These are phyloP conservation scores for Gryllus bimaculatus DNA, from an alignment of 1,140 invertebrate genomes.

Conservation along the genomic window DNA sequence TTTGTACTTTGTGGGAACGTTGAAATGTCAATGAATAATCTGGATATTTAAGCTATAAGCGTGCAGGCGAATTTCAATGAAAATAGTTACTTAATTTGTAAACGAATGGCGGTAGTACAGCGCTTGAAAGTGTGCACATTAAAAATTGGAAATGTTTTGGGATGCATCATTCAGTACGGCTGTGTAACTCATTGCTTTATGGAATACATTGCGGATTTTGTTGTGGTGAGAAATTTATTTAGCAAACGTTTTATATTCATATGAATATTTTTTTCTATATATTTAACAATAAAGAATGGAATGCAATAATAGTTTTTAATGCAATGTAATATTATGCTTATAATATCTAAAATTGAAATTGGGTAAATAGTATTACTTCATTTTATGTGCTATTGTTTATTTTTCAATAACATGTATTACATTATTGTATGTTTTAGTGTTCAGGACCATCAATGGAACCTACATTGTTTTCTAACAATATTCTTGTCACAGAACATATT, in stretches of 20 bases:
- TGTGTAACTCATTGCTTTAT: neutral
- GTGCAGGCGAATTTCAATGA: too few species aligned
- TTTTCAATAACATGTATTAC: neutral
- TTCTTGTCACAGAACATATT: conserved; percentile 73
- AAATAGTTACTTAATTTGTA: neutral
- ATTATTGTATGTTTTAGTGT: conserved; percentile 50
- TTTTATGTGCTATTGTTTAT: neutral
- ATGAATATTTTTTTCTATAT: too few species aligned
- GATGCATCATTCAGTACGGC: neutral
- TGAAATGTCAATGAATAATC: too few species aligned
- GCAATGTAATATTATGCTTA: too few species aligned
- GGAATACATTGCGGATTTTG: neutral
- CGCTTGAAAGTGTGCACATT: neutral
- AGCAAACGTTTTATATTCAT: too few species aligned
- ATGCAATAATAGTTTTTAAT: too few species aligned
- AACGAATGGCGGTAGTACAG: neutral
- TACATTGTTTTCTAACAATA: conserved; percentile 67
- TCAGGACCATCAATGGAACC: conserved; percentile 86
- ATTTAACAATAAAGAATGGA: too few species aligned
- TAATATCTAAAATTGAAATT: too few species aligned
- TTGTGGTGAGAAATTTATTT: neutral
- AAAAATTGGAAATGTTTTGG: neutral
- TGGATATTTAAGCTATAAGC: too few species aligned
- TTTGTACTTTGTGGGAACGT: too few species aligned
- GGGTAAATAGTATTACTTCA: neutral